A percentile compares a stretch with the other conserved stretches of the same genome.
phyloP scores from a whole-genome alignment of 2,888 invertebrate species.

The Sesia apiformis region DNA sequence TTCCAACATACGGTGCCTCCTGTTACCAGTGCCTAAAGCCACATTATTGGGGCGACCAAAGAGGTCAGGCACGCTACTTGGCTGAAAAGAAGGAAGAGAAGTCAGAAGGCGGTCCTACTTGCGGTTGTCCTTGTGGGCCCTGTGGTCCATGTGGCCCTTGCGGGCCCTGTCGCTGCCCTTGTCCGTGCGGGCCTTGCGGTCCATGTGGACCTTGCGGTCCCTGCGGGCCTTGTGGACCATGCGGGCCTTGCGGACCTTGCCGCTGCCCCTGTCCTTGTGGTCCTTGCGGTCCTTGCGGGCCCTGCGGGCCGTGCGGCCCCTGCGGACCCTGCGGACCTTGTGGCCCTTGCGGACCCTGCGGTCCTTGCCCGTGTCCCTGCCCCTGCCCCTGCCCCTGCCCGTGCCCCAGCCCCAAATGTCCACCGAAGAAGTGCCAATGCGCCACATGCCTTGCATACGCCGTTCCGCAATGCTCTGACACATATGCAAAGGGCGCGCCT shows the following conservation, averaged over 20 bases:
- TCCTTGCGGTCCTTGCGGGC: constrained; percentile 16
- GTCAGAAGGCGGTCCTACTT: constrained; percentile 15
- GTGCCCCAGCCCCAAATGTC: constrained; percentile 3
- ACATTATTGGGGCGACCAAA: constrained; percentile 29
- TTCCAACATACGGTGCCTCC: constrained; percentile 14
- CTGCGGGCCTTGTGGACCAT: constrained; percentile 18
- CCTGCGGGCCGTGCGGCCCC: constrained; percentile 18
- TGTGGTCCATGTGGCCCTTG: constrained; percentile 20
- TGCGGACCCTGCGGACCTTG: constrained; percentile 6
- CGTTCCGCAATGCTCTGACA: not conserved
- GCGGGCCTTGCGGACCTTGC: constrained; percentile 17
- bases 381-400: constrained; percentile 7
- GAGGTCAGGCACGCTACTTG: constrained; percentile 22
- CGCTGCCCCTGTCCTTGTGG: constrained; percentile 16
- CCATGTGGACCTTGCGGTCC: constrained; percentile 26
- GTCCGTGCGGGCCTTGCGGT: constrained; percentile 23
- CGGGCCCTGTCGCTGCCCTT: constrained; percentile 19
- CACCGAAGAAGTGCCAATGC: constrained; percentile 17
- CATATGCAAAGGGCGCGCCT: not conserved
- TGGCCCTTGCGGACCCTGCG: constrained; percentile 6
- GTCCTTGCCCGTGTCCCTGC: constrained; percentile 4
- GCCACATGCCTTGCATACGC: constrained; percentile 19
- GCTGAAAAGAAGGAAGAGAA: constrained; percentile 33
- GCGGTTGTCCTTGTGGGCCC: constrained; percentile 18
- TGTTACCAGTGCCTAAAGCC: constrained; percentile 12